These are phyloP conservation scores for Rhinella marina DNA, from an alignment of 2,797 vertebrate species.

Conservation along the genomic window DNA sequence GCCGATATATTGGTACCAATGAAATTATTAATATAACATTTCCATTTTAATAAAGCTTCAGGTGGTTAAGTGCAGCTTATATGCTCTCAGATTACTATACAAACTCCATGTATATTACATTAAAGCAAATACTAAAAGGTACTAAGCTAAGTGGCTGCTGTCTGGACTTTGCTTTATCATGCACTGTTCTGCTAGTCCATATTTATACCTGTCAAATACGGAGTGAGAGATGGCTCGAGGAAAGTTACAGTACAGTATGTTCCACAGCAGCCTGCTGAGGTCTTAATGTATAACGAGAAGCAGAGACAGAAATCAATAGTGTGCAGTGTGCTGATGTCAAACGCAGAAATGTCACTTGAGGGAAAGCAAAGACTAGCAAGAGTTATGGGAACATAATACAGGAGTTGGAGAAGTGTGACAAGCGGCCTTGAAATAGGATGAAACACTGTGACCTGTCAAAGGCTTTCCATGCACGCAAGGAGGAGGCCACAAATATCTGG, in stretches of 20 bases:
- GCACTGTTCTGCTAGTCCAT: conserved; percentile 38
- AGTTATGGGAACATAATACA: conserved; percentile 53
- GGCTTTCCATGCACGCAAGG: background rate
- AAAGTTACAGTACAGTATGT: conserved; percentile 61
- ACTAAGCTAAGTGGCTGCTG: conserved; percentile 37
- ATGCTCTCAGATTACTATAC: background rate
- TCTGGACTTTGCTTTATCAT: conserved; percentile 43
- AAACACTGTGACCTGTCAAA: conserved; percentile 24
- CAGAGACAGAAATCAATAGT: conserved; percentile 62
- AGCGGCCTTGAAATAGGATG: conserved; percentile 31
- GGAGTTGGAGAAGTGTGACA: conserved; percentile 28
- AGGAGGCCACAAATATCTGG: background rate
- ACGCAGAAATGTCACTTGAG: conserved; percentile 57
- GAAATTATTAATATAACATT: background rate
- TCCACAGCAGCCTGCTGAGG: conserved; percentile 56
- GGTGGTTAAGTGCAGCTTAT: background rate
- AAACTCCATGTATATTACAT: conserved; percentile 12
- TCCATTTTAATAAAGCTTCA: background rate
- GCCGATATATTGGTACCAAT: background rate
- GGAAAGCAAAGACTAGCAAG: conserved; percentile 49
- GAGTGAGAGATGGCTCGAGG: conserved; percentile 53
- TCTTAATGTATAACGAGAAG: conserved; percentile 60
- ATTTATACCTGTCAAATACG: conserved; percentile 58
- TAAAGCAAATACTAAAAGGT: conserved; percentile 19
- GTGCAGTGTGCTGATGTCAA: conserved; percentile 52